A percentile compares a stretch with the other conserved stretches of the same genome.
phyloP scores from a whole-genome alignment of 2,888 invertebrate species.

The Orthonevra nobilis region DNA sequence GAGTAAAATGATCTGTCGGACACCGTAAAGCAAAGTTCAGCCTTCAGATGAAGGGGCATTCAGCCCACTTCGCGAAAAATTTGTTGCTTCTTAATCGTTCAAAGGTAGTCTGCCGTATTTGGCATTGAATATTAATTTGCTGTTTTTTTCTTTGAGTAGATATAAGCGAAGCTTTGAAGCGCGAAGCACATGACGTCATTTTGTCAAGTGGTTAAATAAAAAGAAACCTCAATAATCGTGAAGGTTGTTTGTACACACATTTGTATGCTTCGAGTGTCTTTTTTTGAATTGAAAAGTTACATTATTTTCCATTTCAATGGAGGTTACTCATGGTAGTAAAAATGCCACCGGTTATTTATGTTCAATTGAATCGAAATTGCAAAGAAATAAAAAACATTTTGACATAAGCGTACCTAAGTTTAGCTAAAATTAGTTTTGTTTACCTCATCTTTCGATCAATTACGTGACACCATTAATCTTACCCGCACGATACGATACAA shows the following conservation, averaged over 20 bases:
- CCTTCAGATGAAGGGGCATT: constrained; percentile 18
- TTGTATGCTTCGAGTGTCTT: constrained; percentile 18
- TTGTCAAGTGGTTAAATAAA: constrained; percentile 1
- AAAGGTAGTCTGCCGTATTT: constrained; percentile 13
- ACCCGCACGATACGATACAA: not conserved
- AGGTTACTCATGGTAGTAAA: constrained; percentile 10
- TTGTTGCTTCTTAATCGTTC: constrained; percentile 14
- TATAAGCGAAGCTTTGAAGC: constrained; percentile 3
- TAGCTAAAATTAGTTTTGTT: not conserved
- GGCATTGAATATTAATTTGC: constrained; percentile 43
- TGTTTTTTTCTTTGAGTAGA: constrained; percentile 21
- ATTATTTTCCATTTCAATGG: constrained; percentile 15
- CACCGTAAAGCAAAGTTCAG: constrained; percentile 9
- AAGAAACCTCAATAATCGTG: constrained; percentile 11
- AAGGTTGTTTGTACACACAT: constrained; percentile 30
- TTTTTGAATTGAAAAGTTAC: constrained; percentile 23
- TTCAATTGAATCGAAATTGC: too few species aligned
- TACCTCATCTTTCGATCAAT: not conserved
- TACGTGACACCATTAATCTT: constrained; percentile 24
- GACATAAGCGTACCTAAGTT: not conserved
- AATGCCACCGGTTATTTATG: not conserved
- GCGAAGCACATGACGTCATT: constrained; percentile 33
- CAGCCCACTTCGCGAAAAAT: constrained; percentile 29
- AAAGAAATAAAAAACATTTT: not conserved
- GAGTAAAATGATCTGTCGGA: not conserved